Evolutionary conservation across 2,888 invertebrate species (phyloP).

Genomic region (Caprella mutica): DNA sequence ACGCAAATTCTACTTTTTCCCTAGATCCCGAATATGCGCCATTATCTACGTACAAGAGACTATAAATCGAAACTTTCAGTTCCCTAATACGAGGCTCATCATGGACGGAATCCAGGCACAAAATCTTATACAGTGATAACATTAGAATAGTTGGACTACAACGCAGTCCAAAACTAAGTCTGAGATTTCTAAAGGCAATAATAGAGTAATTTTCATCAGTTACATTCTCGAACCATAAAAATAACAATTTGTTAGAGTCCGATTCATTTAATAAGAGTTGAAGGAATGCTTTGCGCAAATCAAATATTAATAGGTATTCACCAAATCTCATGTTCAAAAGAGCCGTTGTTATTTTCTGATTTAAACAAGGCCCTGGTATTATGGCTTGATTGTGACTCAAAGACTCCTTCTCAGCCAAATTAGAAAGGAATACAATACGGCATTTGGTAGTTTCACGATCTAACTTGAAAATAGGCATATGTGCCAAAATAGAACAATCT

Average conservation of each 20-base stretch:
- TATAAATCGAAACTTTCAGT: neutral
- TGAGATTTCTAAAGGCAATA: neutral
- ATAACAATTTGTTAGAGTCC: neutral
- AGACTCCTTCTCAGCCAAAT: neutral
- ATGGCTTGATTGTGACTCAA: neutral
- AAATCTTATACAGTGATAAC: neutral
- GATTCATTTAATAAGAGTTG: neutral
- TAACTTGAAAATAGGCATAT: neutral
- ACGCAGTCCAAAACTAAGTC: slow-evolving; percentile 2
- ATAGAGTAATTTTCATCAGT: neutral
- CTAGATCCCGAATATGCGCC: neutral
- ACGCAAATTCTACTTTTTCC: neutral
- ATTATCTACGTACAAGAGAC: neutral
- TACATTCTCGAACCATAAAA: slow-evolving; percentile 4
- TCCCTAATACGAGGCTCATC: neutral
- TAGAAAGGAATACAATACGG: slow-evolving; percentile 3
- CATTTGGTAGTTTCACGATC: slow-evolving; percentile 4
- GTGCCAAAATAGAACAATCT: too few species aligned
- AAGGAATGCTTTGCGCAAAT: neutral
- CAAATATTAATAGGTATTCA: neutral
- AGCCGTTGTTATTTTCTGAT: neutral
- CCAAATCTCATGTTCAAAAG: neutral
- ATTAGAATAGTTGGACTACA: slow-evolving; percentile 3
- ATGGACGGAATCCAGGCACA: neutral
- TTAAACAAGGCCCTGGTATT: neutral